phyloP scores from a whole-genome alignment of 2,888 invertebrate genomes.

The Cancer borealis region DNA sequence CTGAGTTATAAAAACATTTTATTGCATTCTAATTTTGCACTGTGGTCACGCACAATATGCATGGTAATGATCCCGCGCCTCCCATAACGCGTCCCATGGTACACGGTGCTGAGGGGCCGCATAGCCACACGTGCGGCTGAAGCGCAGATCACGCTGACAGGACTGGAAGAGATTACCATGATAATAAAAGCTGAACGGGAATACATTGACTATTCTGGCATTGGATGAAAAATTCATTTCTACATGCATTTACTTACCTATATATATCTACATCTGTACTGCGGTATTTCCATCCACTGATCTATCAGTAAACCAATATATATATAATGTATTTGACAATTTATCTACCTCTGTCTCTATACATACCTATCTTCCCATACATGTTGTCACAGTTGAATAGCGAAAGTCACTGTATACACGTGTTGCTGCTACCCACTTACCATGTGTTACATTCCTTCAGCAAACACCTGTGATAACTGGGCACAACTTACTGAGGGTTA shows the following conservation, averaged over 20 bases:
- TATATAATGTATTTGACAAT: not conserved
- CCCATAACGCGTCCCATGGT: not conserved
- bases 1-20: not conserved
- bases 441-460: no score
- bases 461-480: no score
- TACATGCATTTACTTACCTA: not conserved
- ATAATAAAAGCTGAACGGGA: not conserved
- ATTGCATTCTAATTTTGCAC: not conserved
- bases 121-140: not conserved
- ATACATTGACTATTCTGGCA: not conserved
- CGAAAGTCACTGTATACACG: no score
- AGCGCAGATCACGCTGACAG: not conserved
- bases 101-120: not conserved
- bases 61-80: slow-evolving; percentile 6
- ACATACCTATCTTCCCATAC: no score
- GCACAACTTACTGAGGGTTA: no score
- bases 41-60: not conserved
- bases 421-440: no score
- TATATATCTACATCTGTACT: not conserved
- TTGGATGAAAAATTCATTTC: not conserved
- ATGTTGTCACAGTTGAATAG: no score
- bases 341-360: not conserved
- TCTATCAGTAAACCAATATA: not conserved
- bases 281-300: not conserved
- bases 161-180: not conserved